Evolutionary conservation across 2,797 vertebrate genomes (phyloP).

Genomic region (Alcedo quadribrachys): DNA sequence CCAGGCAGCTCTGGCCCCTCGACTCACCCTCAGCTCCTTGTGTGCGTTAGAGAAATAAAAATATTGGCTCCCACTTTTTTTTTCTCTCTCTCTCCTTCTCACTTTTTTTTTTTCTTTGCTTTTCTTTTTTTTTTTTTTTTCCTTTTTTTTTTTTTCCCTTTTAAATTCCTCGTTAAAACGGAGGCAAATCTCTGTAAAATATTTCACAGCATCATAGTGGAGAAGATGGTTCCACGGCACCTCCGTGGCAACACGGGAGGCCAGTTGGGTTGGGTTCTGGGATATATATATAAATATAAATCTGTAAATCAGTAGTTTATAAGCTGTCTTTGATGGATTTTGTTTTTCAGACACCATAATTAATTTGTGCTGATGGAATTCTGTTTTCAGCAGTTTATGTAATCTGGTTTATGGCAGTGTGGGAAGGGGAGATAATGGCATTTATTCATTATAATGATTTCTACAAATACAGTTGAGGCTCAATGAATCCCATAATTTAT

Average conservation of each 20-base stretch:
- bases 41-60: constrained; percentile 2
- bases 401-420: background rate
- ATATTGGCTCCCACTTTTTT: constrained; percentile 54
- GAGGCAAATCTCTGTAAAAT: constrained; percentile 74
- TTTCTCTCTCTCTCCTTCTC: background rate
- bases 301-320: background rate
- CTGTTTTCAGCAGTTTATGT: background rate
- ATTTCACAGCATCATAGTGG: constrained; percentile 70
- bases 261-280: background rate
- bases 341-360: background rate
- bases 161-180: constrained; percentile 75
- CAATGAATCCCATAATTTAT: background rate
- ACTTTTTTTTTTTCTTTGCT: background rate
- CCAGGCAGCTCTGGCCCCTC: background rate
- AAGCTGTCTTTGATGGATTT: background rate
- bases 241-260: background rate
- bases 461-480: background rate
- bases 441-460: background rate
- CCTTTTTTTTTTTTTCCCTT: background rate
- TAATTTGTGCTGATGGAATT: background rate
- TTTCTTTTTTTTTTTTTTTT: background rate
- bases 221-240: constrained; percentile 27
- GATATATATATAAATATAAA: background rate
- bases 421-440: background rate
- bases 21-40: background rate